Evolutionary conservation across 2,797 vertebrate genomes (phyloP).

Genomic region (Scleropages formosus): DNA sequence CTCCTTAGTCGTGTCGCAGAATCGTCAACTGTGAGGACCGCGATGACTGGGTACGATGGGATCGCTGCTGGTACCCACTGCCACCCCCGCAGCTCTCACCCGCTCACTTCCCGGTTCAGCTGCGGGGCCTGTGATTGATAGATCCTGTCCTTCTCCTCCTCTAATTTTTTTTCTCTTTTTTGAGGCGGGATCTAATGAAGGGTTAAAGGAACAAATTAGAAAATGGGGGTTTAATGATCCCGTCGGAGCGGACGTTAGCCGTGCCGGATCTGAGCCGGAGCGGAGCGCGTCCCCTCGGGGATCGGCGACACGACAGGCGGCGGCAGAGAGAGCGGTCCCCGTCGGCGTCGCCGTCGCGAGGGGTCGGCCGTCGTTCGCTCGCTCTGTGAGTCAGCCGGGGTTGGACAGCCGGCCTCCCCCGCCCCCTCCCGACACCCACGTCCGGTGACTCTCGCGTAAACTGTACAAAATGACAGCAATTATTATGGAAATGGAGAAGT

Average conservation of each 20-base stretch:
- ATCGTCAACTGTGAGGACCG: background rate
- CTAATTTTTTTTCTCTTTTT: slow-evolving; percentile 10
- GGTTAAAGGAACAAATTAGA: slow-evolving; percentile 32
- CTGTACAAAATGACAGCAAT: slow-evolving; percentile 21
- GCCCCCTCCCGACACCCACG: background rate
- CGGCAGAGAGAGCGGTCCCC: background rate
- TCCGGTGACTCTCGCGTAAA: slow-evolving; percentile 18
- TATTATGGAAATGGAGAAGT: slow-evolving; percentile 21
- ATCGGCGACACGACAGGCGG: too few relatives aligned
- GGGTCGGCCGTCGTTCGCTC: background rate
- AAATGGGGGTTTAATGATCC: slow-evolving; percentile 28
- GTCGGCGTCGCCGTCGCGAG: background rate
- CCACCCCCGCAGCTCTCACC: background rate
- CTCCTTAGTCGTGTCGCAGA: background rate
- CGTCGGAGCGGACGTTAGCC: background rate
- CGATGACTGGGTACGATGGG: background rate
- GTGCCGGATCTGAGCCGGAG: slow-evolving; percentile 1
- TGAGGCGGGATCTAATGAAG: slow-evolving; percentile 22
- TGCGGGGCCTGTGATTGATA: slow-evolving; percentile 14
- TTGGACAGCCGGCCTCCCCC: background rate
- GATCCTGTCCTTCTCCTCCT: background rate
- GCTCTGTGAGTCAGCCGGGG: background rate
- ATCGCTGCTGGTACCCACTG: slow-evolving; percentile 19
- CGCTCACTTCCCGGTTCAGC: background rate
- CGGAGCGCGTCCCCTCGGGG: background rate